Evolutionary conservation across 2,888 invertebrate species (phyloP), one percentile per base, ranked within the genome.

Genomic region (Cephus pygmeus): DNA sequence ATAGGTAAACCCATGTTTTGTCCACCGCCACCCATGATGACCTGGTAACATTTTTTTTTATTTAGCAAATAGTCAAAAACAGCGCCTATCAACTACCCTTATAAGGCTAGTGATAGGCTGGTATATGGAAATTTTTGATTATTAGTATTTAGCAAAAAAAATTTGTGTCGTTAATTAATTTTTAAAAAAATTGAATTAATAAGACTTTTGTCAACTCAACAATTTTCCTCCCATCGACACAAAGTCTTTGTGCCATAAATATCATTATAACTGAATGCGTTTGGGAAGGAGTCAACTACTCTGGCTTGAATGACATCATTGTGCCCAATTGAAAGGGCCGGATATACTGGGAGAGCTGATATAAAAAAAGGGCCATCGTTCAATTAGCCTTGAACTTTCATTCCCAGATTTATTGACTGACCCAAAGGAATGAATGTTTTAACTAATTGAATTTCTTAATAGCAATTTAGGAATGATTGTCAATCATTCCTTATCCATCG

Each of bases 21-120:
- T 4, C 92, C 91, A 2, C 95, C 95, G 3, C 95, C 95, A 15
- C 95, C 95, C 86, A 95, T 91, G 11, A 95, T 92, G 1, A 94
- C 93, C 93, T 93, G 15, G 2, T 56, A 23, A 56, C 9, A 56
- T 56, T 9, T 56, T 56, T 23, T 56, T 23, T 56, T 56, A 35
- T 1, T 15, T 2, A 23, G 6, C 56, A 56, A 9, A 36, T 15
- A 4, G 4, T 15, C 36, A 12, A 36, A 15, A 34, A 34, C 34
- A 9, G 34, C 9, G 34, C 1, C 34, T 34, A 34, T 34, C 34
- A 34, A 0, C 3, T 33, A 33, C 3, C 33, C 3, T 3, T 33
- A 33, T 33, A 3, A 35, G 35, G 11, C 12, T 12, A 12, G 36
- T 12, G 12, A 12, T 12, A 3, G 12, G 4, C 36, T 12, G 36